These are phyloP conservation scores for Epirrhoe alternata DNA, from an alignment of 2,888 invertebrate species.

Conservation along the genomic window DNA sequence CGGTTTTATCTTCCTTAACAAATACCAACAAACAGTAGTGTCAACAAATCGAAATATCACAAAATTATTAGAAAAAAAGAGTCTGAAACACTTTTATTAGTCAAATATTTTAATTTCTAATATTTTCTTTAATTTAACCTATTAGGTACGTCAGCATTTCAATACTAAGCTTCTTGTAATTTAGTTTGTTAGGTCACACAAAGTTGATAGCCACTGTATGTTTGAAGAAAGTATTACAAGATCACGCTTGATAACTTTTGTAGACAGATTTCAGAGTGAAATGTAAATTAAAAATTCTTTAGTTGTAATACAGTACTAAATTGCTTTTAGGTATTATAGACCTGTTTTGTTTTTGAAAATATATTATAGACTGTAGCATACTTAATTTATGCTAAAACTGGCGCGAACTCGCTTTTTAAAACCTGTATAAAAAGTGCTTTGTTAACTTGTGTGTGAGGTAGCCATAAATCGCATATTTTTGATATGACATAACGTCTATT, in stretches of 20 bases:
- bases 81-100: slow-evolving; percentile 34
- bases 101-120: slow-evolving; percentile 18
- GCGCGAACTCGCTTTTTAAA: slow-evolving; percentile 17
- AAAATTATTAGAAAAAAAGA: slow-evolving; percentile 37
- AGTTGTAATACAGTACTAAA: slow-evolving; percentile 16
- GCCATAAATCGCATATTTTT: slow-evolving; percentile 3
- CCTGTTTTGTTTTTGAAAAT: slow-evolving; percentile 12
- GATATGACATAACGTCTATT: slow-evolving; percentile 9
- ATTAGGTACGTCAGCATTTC: slow-evolving; percentile 49
- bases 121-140: slow-evolving; percentile 38
- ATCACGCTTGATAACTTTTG: not conserved
- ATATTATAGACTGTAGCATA: slow-evolving; percentile 29
- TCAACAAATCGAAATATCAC: slow-evolving; percentile 40
- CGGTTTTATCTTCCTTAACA: not conserved
- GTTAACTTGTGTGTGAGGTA: not conserved
- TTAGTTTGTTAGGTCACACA: slow-evolving; percentile 21
- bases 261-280: slow-evolving; percentile 2
- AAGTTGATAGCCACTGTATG: slow-evolving; percentile 16
- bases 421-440: not conserved
- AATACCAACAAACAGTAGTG: slow-evolving; percentile 16
- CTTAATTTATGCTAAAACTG: slow-evolving; percentile 32
- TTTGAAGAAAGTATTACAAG: slow-evolving; percentile 17
- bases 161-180: slow-evolving; percentile 33
- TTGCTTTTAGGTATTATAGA: slow-evolving; percentile 14
- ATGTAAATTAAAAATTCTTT: not conserved